Conservation (phyloP, 2,888 invertebrate genomes). For the Herminia tarsipennalis region DNA sequence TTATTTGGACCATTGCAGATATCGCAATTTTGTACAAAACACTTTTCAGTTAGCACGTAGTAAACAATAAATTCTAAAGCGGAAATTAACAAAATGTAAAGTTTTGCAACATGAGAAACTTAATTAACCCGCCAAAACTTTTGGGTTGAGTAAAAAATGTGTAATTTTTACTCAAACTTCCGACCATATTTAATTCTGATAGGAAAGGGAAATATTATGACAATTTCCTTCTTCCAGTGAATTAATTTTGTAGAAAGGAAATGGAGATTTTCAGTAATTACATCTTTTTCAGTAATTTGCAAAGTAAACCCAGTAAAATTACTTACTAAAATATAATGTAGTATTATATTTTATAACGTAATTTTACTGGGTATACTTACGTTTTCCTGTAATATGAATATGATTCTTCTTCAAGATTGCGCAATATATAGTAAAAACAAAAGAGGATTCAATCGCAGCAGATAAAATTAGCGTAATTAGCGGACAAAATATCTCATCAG, state of each 20-base stretch:
- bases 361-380: no score
- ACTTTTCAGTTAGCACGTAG: conserved; percentile 9
- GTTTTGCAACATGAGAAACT: conserved; percentile 35
- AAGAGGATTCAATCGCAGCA: no score
- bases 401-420: no score
- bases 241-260: conserved; percentile 17
- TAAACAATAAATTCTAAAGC: conserved; percentile 19
- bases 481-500: no score
- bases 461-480: no score
- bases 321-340: no score
- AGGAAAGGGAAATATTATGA: conserved; percentile 23
- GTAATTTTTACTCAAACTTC: conserved; percentile 31
- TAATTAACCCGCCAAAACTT: conserved; percentile 40
- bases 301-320: not conserved
- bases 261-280: conserved; percentile 9
- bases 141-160: conserved; percentile 27
- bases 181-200: conserved; percentile 29
- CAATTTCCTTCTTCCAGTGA: conserved; percentile 22
- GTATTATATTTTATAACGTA: no score
- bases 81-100: conserved; percentile 32
- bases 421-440: no score
- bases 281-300: not conserved
- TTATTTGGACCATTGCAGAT: no score
- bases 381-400: no score
- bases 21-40: conserved; percentile 4